These are phyloP conservation scores for Varanus salvator DNA, from an alignment of 2,113 vertebrate species.

Conservation along the genomic window DNA sequence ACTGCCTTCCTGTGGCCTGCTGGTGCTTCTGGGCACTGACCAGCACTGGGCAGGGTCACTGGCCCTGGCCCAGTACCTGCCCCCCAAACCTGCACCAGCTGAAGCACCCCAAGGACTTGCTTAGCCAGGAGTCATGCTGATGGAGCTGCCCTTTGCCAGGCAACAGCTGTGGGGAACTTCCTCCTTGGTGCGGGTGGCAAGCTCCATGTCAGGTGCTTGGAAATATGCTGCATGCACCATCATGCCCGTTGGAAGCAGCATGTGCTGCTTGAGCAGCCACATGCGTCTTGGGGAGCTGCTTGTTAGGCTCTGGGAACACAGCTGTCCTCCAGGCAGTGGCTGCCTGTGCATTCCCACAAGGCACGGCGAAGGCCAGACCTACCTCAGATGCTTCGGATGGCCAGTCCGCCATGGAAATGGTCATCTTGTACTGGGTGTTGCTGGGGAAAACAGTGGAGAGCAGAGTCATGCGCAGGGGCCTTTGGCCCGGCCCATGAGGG, in stretches of 20 bases:
- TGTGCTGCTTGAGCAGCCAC: too few species aligned
- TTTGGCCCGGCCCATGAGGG: too few species aligned
- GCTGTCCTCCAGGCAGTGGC: neutral
- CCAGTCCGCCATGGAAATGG: slow-evolving; percentile 87
- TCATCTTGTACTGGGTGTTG: slow-evolving; percentile 85
- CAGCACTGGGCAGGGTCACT: neutral
- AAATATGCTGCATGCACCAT: neutral
- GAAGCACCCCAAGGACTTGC: neutral
- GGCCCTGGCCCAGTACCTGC: neutral
- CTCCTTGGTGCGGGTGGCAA: neutral
- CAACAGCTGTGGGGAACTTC: neutral
- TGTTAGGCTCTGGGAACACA: neutral
- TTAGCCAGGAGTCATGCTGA: too few species aligned
- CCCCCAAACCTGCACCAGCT: too few species aligned
- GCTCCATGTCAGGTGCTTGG: neutral
- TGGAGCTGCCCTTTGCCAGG: neutral
- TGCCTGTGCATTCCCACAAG: neutral
- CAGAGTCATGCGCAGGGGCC: neutral
- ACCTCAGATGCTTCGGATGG: slow-evolving; percentile 83
- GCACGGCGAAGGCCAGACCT: neutral
- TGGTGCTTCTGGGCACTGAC: neutral
- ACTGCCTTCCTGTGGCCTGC: too few species aligned
- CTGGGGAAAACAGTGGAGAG: slow-evolving; percentile 56
- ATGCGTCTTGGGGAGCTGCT: too few species aligned
- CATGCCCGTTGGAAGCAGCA: too few species aligned